Base-by-base conservation (phyloP, 2,797 vertebrate species). In the Rachycentron canadum region DNA sequence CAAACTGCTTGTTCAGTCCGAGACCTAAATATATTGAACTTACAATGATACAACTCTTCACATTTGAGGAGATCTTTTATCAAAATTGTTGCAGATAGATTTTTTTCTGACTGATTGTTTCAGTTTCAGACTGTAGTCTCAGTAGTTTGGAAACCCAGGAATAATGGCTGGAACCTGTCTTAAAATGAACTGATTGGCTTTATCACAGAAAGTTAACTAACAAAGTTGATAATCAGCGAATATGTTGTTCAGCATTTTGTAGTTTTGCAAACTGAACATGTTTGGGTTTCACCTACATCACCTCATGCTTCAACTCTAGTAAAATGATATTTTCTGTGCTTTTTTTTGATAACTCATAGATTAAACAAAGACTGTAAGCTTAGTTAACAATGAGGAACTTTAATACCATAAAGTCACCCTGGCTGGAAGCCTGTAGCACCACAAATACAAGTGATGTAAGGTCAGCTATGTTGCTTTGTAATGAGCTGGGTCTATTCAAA, bases 401-500 rank as follows among this genome's bases (percentile, higher is more conserved):
- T 6, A 40, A 21, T 25, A 62, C 17, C 58, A 34, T 71, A 11
- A 77, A 68, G 32, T 4, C 25, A 25, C 12, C 43, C 2, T 25
- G 16, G 17, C 25, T 38, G 12, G 41, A 55, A 38, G 43, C 43
- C 21, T 25, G 30, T 5, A 2, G 40, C 2, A 12, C 26, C 58
- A 41, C 65, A 32, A 73, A 66, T 40, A 61, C 47, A 77, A 71
- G 76, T 67, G 76, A 68, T 60, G 34, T 53, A 2, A 49, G 58
- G 47, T 73, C 67, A n/a, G 49, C 62, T 59, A 43, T 74, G 62
- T 65, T 60, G 13, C 30, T 17, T 56, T 32, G 36, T 73, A 71
- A 73, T 43, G 64, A 83, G 49, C 21, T 0, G 21, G 63, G 59
- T 73, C 76, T 81, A 74, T 85, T 73, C 76, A 74, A 43, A 79